These are phyloP conservation scores for Dendrolimus pini DNA, from an alignment of 2,888 invertebrate species.

Conservation along the genomic window DNA sequence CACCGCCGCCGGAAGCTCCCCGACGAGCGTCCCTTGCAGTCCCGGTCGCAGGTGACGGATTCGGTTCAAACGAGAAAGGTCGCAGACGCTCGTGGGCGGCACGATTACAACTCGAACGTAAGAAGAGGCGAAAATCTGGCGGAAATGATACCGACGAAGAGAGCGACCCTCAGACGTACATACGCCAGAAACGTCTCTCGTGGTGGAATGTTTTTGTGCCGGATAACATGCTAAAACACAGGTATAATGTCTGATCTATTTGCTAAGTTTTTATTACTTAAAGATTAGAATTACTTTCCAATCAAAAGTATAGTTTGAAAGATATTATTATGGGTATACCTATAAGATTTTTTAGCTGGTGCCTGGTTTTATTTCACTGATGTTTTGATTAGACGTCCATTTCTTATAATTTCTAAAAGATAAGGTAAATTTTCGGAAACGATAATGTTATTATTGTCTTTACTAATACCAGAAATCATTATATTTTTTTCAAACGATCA, in stretches of 20 bases:
- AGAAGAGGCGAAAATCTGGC: constrained; percentile 75
- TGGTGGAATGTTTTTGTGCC: constrained; percentile 95
- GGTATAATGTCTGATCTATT: constrained; percentile 51
- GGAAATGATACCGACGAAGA: constrained; percentile 62
- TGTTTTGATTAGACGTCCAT: too few relatives aligned
- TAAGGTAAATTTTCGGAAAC: too few relatives aligned
- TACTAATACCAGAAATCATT: too few relatives aligned
- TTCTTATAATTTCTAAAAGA: too few relatives aligned
- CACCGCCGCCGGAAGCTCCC: constrained; percentile 54
- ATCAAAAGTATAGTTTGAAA: too few relatives aligned
- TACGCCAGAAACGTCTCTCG: constrained; percentile 85
- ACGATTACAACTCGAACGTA: constrained; percentile 68
- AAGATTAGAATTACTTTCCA: too few relatives aligned
- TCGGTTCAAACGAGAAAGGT: constrained; percentile 64
- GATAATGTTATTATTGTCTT: too few relatives aligned
- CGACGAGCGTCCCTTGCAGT: constrained; percentile 66
- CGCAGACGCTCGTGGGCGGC: constrained; percentile 80
- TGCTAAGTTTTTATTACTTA: background rate
- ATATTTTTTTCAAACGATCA: too few relatives aligned
- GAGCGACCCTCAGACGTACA: constrained; percentile 58
- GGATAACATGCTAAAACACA: constrained; percentile 83
- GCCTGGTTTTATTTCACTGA: background rate
- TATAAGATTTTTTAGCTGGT: background rate
- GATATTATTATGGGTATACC: too few relatives aligned
- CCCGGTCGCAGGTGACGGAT: constrained; percentile 46